Base-by-base conservation (phyloP, 2,888 invertebrate species). In the Raillietiella orientalis region DNA sequence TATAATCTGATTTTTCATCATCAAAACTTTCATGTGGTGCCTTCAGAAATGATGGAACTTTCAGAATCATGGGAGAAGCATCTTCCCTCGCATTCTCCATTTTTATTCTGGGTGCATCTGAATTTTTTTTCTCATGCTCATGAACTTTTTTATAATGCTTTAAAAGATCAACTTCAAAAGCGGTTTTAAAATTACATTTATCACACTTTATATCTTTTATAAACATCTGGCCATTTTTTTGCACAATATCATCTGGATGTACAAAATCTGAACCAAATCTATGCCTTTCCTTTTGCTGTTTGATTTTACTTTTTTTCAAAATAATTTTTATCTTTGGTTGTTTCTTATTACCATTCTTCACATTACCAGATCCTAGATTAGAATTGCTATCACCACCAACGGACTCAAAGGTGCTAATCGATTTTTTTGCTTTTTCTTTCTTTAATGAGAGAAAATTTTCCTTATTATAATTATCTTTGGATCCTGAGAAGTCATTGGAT, bases 131-230 rank as follows among this genome's bases (percentile, higher is more conserved):
- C 17, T 28, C 29, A 14, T 31, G 28, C 9, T 30, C 31, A 40
- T 48, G 55, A 27, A 41, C 51, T 39, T 47, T 45, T 29, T 42
- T 41, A 34, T 53, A 52, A 40, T 56, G 55, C 16, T 49, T 45
- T 24, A 48, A 50, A 49, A 61, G 54, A 36, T 59, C 59, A 11
- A 51, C 50, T 33, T 54, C 52, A 52, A 54, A 56, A 9, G 55
- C 51, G 2, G 58, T 52, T 34, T 56, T 53, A 36, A 51, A 59
- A 32, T 53, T 52, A 38, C 58, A 59, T 30, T 52, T 49, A 36
- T 53, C 53, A 31, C 50, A 51, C 24, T 46, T 47, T 8, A 46
- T 31, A 12, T 34, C 36, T 28, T 39, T 40, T n/a, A 38, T 37
- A 30, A 39, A 40, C 12, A 39, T 34, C 28, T 36, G 36, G 3